A percentile compares a stretch with the other conserved stretches of the same genome.
These are phyloP conservation scores for Tipula unca DNA, from an alignment of 2,888 invertebrate genomes.

Conservation along the genomic window DNA sequence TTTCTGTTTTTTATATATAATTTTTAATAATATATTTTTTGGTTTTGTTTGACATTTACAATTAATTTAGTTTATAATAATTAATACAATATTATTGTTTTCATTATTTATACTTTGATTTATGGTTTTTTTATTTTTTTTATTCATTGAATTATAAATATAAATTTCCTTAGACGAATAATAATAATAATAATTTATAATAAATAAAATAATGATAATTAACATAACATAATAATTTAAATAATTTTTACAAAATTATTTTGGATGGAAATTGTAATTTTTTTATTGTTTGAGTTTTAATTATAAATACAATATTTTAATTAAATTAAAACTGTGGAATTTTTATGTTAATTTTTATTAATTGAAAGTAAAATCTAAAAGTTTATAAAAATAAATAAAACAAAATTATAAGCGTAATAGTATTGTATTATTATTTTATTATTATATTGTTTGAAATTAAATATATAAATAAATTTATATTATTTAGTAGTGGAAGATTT, in stretches of 20 bases:
- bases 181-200: background rate
- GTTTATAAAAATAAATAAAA: background rate
- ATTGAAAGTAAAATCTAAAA: background rate
- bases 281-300: background rate
- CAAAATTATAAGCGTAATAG: background rate
- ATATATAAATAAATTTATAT: background rate
- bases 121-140: background rate
- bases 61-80: background rate
- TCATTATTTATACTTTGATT: slow-evolving; percentile 8
- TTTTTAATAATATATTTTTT: slow-evolving; percentile 3
- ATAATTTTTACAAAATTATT: background rate
- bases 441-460: background rate
- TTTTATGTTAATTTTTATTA: too few species aligned
- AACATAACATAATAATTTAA: background rate
- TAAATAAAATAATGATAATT: background rate
- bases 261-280: background rate
- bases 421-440: background rate
- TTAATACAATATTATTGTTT: background rate
- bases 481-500: background rate
- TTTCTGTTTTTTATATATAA: background rate
- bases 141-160: background rate
- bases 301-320: background rate
- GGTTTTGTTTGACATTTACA: slow-evolving; percentile 8
- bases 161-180: background rate
- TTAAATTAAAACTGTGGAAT: background rate